A percentile compares a stretch with the other conserved stretches of the same genome.
Conservation (phyloP, 2,113 vertebrate species). For the Silurus asotus region DNA sequence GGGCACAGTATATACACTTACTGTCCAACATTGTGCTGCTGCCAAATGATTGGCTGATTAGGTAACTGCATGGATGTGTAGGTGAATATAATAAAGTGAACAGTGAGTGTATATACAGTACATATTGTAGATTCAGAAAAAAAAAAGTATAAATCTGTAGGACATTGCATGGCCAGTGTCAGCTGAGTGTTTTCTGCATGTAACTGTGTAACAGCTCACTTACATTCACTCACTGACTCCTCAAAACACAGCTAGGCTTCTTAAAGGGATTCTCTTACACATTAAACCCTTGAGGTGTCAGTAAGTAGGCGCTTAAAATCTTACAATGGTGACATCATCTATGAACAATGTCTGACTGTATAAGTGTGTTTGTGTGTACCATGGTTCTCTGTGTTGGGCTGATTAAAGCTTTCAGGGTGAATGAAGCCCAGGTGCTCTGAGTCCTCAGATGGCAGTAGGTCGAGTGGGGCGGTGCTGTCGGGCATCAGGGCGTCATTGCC, state of each 20-base stretch:
- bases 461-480: slow-evolving; percentile 78
- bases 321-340: background rate
- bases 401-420: slow-evolving; percentile 93
- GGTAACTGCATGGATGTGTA: background rate
- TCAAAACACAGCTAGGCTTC: background rate
- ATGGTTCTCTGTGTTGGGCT: slow-evolving; percentile 94
- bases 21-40: background rate
- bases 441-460: slow-evolving; percentile 84
- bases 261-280: background rate
- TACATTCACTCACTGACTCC: background rate
- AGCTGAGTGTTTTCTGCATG: background rate
- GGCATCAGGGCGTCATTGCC: slow-evolving; percentile 97
- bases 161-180: background rate
- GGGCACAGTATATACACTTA: no score
- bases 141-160: background rate
- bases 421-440: slow-evolving; percentile 84
- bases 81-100: background rate
- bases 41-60: background rate
- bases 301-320: background rate
- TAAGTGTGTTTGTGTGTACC: slow-evolving; percentile 67
- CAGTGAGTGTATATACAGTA: background rate
- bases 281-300: background rate
- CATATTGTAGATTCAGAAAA: no score
- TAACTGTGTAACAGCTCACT: no score
- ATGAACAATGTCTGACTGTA: background rate